Base-by-base conservation (phyloP, 2,797 vertebrate genomes). In the Muscicapa comitata region DNA sequence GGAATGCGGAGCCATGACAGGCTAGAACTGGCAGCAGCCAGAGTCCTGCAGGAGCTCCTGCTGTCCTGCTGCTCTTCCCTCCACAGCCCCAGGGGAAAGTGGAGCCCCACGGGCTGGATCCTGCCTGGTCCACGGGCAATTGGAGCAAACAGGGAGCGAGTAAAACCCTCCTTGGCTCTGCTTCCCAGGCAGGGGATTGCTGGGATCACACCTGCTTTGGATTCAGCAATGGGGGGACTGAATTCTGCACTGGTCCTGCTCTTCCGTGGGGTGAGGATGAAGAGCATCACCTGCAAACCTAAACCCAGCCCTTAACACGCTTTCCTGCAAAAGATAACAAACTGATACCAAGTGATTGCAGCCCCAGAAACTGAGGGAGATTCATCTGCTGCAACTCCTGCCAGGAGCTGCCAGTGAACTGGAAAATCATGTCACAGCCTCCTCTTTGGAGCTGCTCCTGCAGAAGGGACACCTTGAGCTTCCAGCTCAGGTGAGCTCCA, bases 241-340 rank as follows among this genome's bases (percentile, higher is more conserved):
- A 76, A 66, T 2, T 24, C 4, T 2, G 6, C 17, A 11, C 31
- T 45, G 29, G 11, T 54, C 25, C 17, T 23, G 1, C 19, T 58
- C 19, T 48, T 1, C 0, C 0, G 1, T 1, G 1, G 29, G 25
- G 33, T 1, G 23, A 70, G 63, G 66, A 26, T 1, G 1, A 67
- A 29, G 54, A 68, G 31, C 45, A 7, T 57, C 68, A 6, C 43
- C 8, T 16, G 13, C 16, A 78, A 53, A 57, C 0, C 1, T 5
- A 19, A 94, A 55, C 11, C 17, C 33, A 29, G 23, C 20, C 53
- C 29, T 38, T 37, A 25, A 20, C 4, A 4, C 0, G 0, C 17
- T 25, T 21, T 3, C 33, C 31, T 59, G 23, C 33, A 6, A 10
- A 33, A 43, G 53, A 83, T 3, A 83, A n/a, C n/a, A n/a, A n/a